These are phyloP conservation scores for Sebastes reedi DNA, from an alignment of 2,797 vertebrate genomes.

Conservation along the genomic window DNA sequence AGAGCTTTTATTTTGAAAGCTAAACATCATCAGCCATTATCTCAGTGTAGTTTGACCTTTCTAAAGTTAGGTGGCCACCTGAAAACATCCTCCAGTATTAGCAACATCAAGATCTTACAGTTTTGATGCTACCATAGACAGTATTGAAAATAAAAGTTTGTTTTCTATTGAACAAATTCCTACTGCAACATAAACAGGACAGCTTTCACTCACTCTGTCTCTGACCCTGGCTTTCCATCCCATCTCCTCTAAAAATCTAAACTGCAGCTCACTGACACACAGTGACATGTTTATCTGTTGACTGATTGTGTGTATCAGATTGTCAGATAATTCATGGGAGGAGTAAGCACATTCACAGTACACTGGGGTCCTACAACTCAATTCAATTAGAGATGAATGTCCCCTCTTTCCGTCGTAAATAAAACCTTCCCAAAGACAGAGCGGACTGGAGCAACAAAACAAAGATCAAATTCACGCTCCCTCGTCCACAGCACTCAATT, in stretches of 20 bases:
- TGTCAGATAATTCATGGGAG: conserved; percentile 45
- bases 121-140: neutral
- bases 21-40: neutral
- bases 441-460: conserved; percentile 42
- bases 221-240: neutral
- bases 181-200: neutral
- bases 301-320: conserved; percentile 30
- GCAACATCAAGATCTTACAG: neutral
- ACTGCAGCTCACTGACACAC: conserved; percentile 13
- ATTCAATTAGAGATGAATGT: conserved; percentile 54
- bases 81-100: neutral
- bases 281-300: conserved; percentile 55
- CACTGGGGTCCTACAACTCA: conserved; percentile 40
- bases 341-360: conserved; percentile 52
- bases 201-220: neutral
- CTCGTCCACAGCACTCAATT: conserved; percentile 34
- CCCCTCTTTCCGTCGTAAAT: conserved; percentile 26
- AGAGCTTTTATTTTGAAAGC: neutral
- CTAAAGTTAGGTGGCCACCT: neutral
- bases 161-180: neutral
- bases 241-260: conserved; percentile 18
- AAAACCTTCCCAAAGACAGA: conserved; percentile 45
- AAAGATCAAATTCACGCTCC: conserved; percentile 53
- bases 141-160: neutral
- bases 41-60: neutral